Evolutionary conservation across 2,888 invertebrate genomes (phyloP).

Genomic region (Caenorhabditis sulstoni): DNA sequence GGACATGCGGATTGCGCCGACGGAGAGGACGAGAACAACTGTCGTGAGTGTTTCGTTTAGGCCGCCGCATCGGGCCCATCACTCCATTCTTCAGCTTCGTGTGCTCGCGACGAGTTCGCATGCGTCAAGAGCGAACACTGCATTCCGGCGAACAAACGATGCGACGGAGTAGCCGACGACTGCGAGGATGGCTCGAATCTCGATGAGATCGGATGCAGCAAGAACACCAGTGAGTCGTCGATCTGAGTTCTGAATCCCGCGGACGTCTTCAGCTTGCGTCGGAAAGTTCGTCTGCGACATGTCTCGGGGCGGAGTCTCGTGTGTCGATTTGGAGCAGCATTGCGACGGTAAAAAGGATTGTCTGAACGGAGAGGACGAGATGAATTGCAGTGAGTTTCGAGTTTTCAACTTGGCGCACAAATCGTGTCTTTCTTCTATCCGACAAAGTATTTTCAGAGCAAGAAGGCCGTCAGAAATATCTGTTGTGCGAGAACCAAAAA

Average conservation of each 20-base stretch:
- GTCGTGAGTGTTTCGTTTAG: conserved; percentile 68
- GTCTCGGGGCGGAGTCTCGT: conserved; percentile 69
- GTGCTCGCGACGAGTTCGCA: conserved; percentile 77
- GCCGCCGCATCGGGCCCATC: no score
- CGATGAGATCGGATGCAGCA: conserved; percentile 78
- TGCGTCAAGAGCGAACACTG: conserved; percentile 77
- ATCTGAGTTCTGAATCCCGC: background rate
- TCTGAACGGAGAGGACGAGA: conserved; percentile 78
- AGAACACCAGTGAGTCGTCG: conserved; percentile 72
- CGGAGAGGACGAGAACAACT: conserved; percentile 79
- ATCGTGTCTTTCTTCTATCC: no score
- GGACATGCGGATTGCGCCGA: conserved; percentile 77
- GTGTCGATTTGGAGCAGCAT: conserved; percentile 72
- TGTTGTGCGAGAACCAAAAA: conserved; percentile 80
- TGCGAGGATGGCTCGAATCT: conserved; percentile 79
- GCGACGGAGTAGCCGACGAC: conserved; percentile 79
- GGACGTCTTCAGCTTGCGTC: conserved; percentile 72
- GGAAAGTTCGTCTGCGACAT: conserved; percentile 78
- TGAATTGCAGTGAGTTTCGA: conserved; percentile 76
- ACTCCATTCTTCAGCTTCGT: conserved; percentile 76
- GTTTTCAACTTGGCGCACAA: no score
- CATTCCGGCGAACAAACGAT: conserved; percentile 75
- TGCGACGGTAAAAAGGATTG: conserved; percentile 78
- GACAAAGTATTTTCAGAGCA: conserved; percentile 72
- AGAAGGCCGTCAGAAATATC: conserved; percentile 69